Base-by-base conservation (phyloP, 1,140 invertebrate genomes). In the Pissodes strobi region DNA sequence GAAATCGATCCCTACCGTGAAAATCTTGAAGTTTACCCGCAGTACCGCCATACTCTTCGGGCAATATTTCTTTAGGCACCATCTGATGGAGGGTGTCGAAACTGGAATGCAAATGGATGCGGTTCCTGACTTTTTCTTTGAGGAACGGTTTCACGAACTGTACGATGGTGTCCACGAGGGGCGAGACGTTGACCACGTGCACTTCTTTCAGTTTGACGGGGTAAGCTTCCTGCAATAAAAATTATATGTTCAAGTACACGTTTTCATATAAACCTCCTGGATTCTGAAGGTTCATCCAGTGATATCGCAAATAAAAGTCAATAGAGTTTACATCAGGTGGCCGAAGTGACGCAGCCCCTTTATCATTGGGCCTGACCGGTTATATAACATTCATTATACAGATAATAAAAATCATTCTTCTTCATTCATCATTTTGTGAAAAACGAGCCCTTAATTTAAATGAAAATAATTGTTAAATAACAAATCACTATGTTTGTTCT, bases 161-260 rank as follows among this genome's bases (percentile, higher is more conserved):
- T 22, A 92, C 82, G 57, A 94, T 90, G 10, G 88, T 87, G 65
- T 93, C 90, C 3, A 94, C 89, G 6, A 92, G 72, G 0, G 90
- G 87, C 5, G 89, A 90, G 3, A 90, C 88, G 74, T 93, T 92
- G n/a, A 94, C 82, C 4, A 93, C 86, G 73, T 93, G 90, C 22
- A 93, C 88, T 77, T 91, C 88, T 72, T 93, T 93, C 37, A 93
- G 79, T 74, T 92, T 91, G 0, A 93, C 88, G 0, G 91, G 91
- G 76, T 92, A 94, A 0, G 90, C 91, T 79, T 94, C 89, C 86
- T 88, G 71, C 37, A 61, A 55, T 34, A 22, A 19, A 17, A 59
- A 48, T 22, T 21, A 13, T 12, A 34, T n/a, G n/a, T n/a, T n/a
- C n/a, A n/a, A n/a, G n/a, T n/a, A n/a, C n/a, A 57, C 21, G n/a